phyloP scores from a whole-genome alignment of 2,797 vertebrate species.

The Rhinoraja longicauda region DNA sequence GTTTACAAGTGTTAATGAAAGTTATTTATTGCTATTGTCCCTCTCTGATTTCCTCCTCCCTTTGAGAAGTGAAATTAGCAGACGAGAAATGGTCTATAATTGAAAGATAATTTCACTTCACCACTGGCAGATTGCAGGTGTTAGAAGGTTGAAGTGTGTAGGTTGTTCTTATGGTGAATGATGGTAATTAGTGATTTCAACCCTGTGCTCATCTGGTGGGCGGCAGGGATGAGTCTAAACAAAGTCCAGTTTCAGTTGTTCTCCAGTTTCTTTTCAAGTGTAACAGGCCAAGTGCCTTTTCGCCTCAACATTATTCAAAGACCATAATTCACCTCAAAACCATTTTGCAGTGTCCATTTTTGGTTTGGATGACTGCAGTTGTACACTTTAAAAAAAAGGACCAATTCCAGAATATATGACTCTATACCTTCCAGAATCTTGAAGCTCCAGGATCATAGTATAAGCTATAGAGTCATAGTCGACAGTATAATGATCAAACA shows the following conservation, averaged over 20 bases:
- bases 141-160: not conserved
- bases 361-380: not conserved
- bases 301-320: not conserved
- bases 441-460: too few species aligned
- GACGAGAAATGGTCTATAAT: too few species aligned
- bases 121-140: not conserved
- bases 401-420: not conserved
- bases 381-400: not conserved
- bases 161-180: not conserved
- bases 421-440: too few species aligned
- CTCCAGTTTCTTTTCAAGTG: not conserved
- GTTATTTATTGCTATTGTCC: not conserved
- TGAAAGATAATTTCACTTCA: not conserved
- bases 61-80: not conserved
- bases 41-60: not conserved
- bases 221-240: not conserved
- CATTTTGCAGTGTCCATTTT: not conserved
- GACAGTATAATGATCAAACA: slow-evolving; percentile 1
- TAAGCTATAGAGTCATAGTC: too few species aligned
- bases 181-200: not conserved
- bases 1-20: not conserved
- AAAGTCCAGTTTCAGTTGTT: not conserved
- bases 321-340: not conserved
- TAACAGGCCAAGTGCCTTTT: not conserved
- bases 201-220: not conserved